Evolutionary conservation across 1,140 invertebrate genomes (phyloP).

Genomic region (Pseudomyrmex cubaensis): DNA sequence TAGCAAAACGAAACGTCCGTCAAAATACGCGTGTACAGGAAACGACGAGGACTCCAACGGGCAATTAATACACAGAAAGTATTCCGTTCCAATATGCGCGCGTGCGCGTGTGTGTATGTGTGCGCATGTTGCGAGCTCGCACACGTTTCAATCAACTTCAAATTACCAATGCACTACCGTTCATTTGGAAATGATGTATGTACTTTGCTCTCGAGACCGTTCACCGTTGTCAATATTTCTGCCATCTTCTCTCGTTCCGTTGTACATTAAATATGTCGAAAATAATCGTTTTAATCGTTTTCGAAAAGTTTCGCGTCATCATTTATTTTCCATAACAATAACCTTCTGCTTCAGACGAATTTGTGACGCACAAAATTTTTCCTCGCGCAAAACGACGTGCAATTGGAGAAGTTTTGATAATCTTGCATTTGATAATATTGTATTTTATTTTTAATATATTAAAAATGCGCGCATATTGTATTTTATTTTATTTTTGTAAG

Average conservation of each 20-base stretch:
- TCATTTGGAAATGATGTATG: conserved; percentile 22
- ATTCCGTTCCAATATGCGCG: conserved; percentile 4
- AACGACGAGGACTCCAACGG: conserved; percentile 1
- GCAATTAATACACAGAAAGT: conserved; percentile 42
- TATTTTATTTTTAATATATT: conserved; percentile 10
- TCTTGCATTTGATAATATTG: background rate
- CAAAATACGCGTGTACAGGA: conserved; percentile 1
- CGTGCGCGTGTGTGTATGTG: no score
- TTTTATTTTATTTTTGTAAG: conserved; percentile 22
- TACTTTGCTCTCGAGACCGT: conserved; percentile 18
- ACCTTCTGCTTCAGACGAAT: background rate
- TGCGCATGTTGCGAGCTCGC: no score
- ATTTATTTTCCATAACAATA: background rate
- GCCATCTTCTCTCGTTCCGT: no score
- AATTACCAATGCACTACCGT: conserved; percentile 34
- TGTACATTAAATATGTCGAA: background rate
- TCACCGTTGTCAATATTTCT: background rate
- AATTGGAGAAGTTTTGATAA: conserved; percentile 22
- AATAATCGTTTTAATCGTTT: no score
- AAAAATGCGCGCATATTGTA: no score
- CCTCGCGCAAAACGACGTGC: background rate
- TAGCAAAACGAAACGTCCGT: conserved; percentile 2
- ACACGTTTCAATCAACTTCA: conserved; percentile 37
- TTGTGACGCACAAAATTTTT: conserved; percentile 5
- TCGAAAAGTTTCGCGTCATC: background rate